Evolutionary conservation across 2,113 vertebrate genomes (phyloP).

Genomic region (Entelurus aequoreus): DNA sequence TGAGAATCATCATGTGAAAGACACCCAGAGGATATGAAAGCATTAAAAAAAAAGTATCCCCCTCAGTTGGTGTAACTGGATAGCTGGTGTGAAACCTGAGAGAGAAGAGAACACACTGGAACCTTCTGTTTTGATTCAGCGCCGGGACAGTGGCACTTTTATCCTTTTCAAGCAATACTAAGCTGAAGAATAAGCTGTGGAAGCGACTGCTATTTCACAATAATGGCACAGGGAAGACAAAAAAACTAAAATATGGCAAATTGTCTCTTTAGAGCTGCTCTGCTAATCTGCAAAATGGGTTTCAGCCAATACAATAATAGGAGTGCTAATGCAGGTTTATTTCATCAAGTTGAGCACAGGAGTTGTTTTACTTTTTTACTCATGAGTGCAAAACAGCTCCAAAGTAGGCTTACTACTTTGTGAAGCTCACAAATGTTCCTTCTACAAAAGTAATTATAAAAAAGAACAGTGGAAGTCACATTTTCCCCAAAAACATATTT

Average conservation of each 20-base stretch:
- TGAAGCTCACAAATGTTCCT: too few species aligned
- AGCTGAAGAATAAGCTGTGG: conserved; percentile 9
- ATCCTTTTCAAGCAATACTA: conserved; percentile 14
- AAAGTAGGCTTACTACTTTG: too few species aligned
- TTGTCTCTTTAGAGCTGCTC: not conserved
- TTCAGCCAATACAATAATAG: conserved; percentile 13
- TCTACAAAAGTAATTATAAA: too few species aligned
- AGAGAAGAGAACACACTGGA: conserved; percentile 21
- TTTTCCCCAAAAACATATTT: too few species aligned
- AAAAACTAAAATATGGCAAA: not conserved
- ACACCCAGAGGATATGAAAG: conserved; percentile 5
- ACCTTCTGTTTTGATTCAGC: conserved; percentile 17
- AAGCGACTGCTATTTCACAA: conserved; percentile 5
- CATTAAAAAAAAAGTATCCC: conserved; percentile 1
- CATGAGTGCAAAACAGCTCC: too few species aligned
- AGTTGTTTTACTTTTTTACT: conserved; percentile 3
- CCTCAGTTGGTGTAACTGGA: conserved; percentile 7
- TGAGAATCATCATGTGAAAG: conserved; percentile 5
- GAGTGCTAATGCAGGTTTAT: conserved; percentile 14
- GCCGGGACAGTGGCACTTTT: conserved; percentile 7
- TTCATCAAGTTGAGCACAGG: conserved; percentile 2
- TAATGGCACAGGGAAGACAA: not conserved
- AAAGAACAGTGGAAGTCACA: too few species aligned
- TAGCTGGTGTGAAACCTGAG: conserved; percentile 25
- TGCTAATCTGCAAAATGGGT: conserved; percentile 20